These are phyloP conservation scores for Nasonia oneida DNA, from an alignment of 2,888 invertebrate genomes.

Conservation along the genomic window DNA sequence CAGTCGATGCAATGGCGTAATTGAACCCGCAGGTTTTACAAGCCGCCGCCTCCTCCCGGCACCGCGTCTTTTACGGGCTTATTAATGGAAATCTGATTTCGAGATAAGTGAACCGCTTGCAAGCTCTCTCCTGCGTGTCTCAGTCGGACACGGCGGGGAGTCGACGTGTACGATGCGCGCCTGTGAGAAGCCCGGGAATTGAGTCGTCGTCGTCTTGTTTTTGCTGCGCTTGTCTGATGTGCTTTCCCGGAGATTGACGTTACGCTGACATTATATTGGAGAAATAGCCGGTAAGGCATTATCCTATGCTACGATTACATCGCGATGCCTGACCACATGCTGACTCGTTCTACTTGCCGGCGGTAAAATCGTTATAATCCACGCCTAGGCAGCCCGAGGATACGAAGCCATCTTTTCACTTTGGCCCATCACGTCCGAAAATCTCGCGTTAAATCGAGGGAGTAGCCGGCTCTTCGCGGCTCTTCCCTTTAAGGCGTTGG, in stretches of 20 bases:
- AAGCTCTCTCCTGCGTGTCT: slow-evolving; percentile 11
- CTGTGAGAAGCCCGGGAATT: background rate
- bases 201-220: background rate
- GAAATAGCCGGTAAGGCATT: background rate
- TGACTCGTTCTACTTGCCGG: background rate
- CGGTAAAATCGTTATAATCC: background rate
- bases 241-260: too few relatives aligned
- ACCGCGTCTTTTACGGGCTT: background rate
- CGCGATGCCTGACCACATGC: background rate
- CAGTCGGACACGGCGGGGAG: background rate
- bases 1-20: background rate
- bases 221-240: background rate
- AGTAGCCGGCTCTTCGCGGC: background rate
- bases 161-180: background rate
- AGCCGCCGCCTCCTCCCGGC: background rate
- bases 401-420: background rate
- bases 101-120: slow-evolving; percentile 15
- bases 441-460: slow-evolving; percentile 1
- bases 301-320: background rate
- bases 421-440: background rate
- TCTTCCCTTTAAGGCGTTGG: slow-evolving; percentile 68
- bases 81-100: slow-evolving; percentile 20
- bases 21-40: slow-evolving; percentile 21
- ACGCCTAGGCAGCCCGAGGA: background rate
- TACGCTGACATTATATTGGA: background rate